Evolutionary conservation across 2,797 vertebrate genomes (phyloP), one percentile per base, ranked within the genome.

Genomic region (Molossus molossus): DNA sequence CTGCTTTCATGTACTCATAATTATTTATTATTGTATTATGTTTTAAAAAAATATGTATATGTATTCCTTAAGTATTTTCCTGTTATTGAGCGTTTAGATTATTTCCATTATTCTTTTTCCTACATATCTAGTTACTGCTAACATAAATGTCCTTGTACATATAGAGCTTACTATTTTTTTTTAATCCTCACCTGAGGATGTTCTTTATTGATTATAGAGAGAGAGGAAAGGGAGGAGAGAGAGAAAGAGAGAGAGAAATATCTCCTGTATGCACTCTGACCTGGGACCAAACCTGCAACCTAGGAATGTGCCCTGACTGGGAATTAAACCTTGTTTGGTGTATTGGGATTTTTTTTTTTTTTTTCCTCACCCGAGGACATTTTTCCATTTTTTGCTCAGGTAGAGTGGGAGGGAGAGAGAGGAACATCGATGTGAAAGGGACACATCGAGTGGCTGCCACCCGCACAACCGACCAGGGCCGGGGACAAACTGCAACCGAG

Each of bases 41-140:
- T 85, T 65, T 90, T 69, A 67, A 58, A 58, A 45, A 45, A 45
- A 4, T 45, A 45, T 83, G 10, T 91, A 50, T 53, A 21, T 80
- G 40, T 45, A 27, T 84, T 81, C 13, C 11, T 67, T 77, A 67
- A 80, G 20, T 70, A 48, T 33, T 92, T 95, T 17, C 12, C n/a
- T 70, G 6, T 87, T 84, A 27, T 50, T 85, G 73, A 57, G n/a
- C 55, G 76, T 87, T 94, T 90, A 48, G 70, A 3, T 83, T 79
- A 75, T 95, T 87, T 86, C 50, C 33, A 80, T 87, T 83, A 62
- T 86, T 82, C 23, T 81, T 91, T 83, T 77, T 69, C 29, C 55
- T 88, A 48, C 18, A 3, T 90, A 9, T 87, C 27, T 75, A 55
- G 40, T 70, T 70, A 67, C 37, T 75, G 6, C 2, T 76, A 76